Conservation (phyloP, 1,140 invertebrate genomes). For the Galleria mellonella region DNA sequence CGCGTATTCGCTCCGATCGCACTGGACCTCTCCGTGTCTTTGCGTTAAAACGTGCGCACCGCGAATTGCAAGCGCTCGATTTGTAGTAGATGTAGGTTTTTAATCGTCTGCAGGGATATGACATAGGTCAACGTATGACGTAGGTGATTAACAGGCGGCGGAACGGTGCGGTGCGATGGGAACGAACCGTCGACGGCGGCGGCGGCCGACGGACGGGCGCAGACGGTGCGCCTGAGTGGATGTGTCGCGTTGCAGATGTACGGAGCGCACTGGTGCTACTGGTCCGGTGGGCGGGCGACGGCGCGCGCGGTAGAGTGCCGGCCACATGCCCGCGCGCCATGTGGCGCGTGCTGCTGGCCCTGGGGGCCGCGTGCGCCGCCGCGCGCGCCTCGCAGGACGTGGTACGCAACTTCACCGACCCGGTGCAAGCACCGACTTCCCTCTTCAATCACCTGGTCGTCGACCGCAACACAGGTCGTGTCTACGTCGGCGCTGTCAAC, state of each 20-base stretch:
- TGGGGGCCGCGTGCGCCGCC: slow-evolving; percentile 63
- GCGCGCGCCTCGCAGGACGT: slow-evolving; percentile 75
- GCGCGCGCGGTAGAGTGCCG: slow-evolving; percentile 49
- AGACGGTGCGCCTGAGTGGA: slow-evolving; percentile 56
- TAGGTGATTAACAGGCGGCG: slow-evolving; percentile 28
- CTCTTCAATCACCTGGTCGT: slow-evolving; percentile 91
- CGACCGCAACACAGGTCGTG: slow-evolving; percentile 91
- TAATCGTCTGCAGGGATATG: slow-evolving; percentile 19
- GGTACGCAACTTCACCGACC: slow-evolving; percentile 79
- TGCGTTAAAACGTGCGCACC: slow-evolving; percentile 29
- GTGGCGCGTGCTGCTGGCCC: slow-evolving; percentile 70
- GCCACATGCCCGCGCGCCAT: slow-evolving; percentile 65
- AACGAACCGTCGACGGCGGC: slow-evolving; percentile 37
- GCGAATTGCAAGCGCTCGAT: slow-evolving; percentile 5
- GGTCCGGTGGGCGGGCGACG: slow-evolving; percentile 36
- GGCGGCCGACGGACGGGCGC: slow-evolving; percentile 13
- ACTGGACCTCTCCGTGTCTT: slow-evolving; percentile 56
- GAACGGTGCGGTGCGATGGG: slow-evolving; percentile 63
- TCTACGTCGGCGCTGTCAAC: slow-evolving; percentile 97
- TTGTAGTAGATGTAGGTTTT: slow-evolving; percentile 11
- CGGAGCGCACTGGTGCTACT: slow-evolving; percentile 43
- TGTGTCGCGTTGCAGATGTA: slow-evolving; percentile 65
- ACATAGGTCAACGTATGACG: slow-evolving; percentile 19
- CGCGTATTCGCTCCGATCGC: slow-evolving; percentile 61
- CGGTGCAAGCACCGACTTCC: slow-evolving; percentile 71